Conservation (phyloP, 2,797 vertebrate species). For the Carapus acus region DNA sequence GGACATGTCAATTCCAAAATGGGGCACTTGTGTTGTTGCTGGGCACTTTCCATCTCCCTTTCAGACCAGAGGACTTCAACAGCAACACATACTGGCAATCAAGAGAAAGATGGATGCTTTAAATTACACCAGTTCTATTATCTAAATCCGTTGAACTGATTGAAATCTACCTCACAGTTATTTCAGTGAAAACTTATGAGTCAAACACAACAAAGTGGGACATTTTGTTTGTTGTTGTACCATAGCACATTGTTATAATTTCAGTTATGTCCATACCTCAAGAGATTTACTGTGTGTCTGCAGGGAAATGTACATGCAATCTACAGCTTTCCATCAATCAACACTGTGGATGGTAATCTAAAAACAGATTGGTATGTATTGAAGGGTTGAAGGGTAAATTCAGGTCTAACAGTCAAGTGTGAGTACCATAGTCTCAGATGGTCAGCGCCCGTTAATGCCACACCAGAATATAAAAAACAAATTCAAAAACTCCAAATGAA, state of each 20-base stretch:
- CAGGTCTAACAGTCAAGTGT: neutral
- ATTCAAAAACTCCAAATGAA: too few relatives aligned
- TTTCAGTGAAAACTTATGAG: conserved; percentile 7
- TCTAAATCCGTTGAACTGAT: conserved; percentile 10
- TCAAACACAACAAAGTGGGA: conserved; percentile 2
- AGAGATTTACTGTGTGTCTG: too few relatives aligned
- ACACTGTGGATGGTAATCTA: neutral
- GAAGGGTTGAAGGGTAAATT: conserved; percentile 19
- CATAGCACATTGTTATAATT: conserved; percentile 13
- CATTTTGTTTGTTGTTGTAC: neutral
- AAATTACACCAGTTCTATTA: neutral
- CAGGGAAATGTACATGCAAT: too few relatives aligned
- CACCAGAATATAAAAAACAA: too few relatives aligned
- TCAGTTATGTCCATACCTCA: too few relatives aligned
- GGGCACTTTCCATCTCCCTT: too few relatives aligned
- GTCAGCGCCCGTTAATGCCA: conserved; percentile 1
- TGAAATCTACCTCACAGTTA: conserved; percentile 18
- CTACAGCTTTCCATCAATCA: neutral
- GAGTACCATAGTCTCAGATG: conserved; percentile 5
- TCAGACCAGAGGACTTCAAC: too few relatives aligned
- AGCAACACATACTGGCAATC: too few relatives aligned
- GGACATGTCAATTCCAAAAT: too few relatives aligned
- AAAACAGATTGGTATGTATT: conserved; percentile 9
- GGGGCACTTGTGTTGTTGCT: too few relatives aligned
- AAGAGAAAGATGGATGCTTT: neutral